Percentiles rank a stretch among this genome's conserved stretches.
phyloP scores from a whole-genome alignment of 1,140 invertebrate genomes.

The Nephila pilipes region DNA sequence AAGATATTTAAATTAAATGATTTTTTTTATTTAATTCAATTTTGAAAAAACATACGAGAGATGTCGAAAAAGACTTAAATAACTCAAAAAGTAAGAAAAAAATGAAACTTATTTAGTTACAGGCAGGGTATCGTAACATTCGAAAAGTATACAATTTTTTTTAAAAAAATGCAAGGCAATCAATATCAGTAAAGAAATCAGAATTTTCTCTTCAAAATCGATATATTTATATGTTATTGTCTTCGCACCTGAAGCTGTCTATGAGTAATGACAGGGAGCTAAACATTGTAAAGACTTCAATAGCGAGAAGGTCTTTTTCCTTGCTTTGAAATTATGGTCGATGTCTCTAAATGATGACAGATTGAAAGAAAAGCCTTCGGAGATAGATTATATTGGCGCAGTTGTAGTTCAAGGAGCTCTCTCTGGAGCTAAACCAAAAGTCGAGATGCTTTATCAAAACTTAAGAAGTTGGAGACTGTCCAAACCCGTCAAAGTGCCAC shows the following conservation, averaged over 20 bases:
- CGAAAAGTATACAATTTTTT: too few relatives aligned
- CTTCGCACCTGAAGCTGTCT: background rate
- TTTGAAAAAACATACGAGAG: too few relatives aligned
- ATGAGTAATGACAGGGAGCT: background rate
- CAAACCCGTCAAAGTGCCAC: conserved; percentile 66
- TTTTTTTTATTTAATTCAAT: too few relatives aligned
- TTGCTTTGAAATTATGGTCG: conserved; percentile 48
- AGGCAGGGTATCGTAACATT: too few relatives aligned
- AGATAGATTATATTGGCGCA: conserved; percentile 61
- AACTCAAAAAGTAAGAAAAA: too few relatives aligned
- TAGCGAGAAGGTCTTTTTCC: conserved; percentile 28
- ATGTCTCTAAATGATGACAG: conserved; percentile 73
- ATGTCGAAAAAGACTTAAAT: too few relatives aligned
- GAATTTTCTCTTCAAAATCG: background rate
- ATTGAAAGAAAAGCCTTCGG: conserved; percentile 52
- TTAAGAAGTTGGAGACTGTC: conserved; percentile 69
- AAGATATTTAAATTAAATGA: too few relatives aligned
- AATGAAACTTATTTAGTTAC: too few relatives aligned
- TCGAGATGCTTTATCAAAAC: conserved; percentile 73
- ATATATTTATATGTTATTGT: background rate
- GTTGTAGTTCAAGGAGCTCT: conserved; percentile 52
- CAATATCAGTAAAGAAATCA: background rate
- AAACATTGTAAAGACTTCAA: conserved; percentile 54
- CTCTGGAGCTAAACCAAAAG: conserved; percentile 70
- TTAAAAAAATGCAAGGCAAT: too few relatives aligned